phyloP scores from a whole-genome alignment of 2,797 vertebrate genomes.

The Characodon lateralis region DNA sequence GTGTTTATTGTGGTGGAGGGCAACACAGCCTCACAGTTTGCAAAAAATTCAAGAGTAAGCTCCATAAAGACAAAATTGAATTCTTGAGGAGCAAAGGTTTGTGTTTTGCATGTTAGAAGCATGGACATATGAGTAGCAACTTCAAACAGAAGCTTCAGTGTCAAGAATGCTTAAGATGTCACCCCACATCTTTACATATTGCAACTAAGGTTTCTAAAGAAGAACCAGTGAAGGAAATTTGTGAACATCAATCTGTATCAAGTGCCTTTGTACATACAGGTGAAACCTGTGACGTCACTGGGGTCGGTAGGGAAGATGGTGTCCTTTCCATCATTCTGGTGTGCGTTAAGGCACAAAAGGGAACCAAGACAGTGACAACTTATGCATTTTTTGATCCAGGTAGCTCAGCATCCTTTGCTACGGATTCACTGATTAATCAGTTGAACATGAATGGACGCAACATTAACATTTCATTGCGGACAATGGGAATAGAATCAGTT shows the following conservation, averaged over 20 bases:
- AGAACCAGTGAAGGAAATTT: not conserved
- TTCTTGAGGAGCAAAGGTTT: conserved; percentile 8
- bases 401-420: conserved; percentile 30
- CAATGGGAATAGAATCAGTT: conserved; percentile 9
- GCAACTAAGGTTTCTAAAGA: not conserved
- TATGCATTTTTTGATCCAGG: conserved; percentile 25
- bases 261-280: conserved; percentile 3
- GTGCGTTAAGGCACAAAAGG: conserved; percentile 11
- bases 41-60: conserved; percentile 23
- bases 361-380: conserved; percentile 11
- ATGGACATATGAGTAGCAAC: conserved; percentile 26
- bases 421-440: conserved; percentile 10
- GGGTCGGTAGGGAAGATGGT: conserved; percentile 14
- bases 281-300: conserved; percentile 1
- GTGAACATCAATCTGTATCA: conserved; percentile 8
- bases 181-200: conserved; percentile 9
- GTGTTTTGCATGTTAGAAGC: conserved; percentile 25
- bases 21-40: not conserved
- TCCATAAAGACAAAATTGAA: conserved; percentile 31
- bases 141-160: conserved; percentile 37
- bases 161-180: conserved; percentile 18
- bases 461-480: conserved; percentile 13
- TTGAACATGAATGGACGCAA: conserved; percentile 24
- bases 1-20: not conserved
- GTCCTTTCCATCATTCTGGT: conserved; percentile 7